Conservation (phyloP, 2,797 vertebrate genomes). For the Gymnodraco acuticeps region DNA sequence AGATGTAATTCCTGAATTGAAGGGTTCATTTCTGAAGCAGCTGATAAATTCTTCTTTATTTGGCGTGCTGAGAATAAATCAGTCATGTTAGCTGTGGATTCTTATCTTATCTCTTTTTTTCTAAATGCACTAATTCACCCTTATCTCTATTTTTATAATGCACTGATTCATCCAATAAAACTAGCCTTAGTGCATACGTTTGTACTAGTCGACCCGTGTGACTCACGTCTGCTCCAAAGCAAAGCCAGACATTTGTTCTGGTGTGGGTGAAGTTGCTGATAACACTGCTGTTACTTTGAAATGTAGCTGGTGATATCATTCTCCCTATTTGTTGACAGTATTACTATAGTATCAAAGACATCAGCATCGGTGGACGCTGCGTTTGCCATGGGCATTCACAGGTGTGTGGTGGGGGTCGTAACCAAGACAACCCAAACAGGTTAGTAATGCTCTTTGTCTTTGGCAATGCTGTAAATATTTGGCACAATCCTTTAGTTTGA, state of each 20-base stretch:
- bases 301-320: conserved; percentile 11
- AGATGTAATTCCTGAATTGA: not conserved
- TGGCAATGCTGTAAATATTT: conserved; percentile 1
- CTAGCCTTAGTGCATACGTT: conserved; percentile 3
- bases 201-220: conserved; percentile 25
- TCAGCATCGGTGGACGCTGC: conserved; percentile 93
- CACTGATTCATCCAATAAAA: conserved; percentile 43
- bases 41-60: conserved; percentile 6
- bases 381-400: conserved; percentile 94
- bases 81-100: conserved; percentile 20
- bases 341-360: conserved; percentile 97
- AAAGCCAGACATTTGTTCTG: conserved; percentile 41
- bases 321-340: conserved; percentile 83
- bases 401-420: conserved; percentile 78
- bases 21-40: not conserved
- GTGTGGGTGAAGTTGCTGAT: conserved; percentile 27
- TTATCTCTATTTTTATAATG: conserved; percentile 14
- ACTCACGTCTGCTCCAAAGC: conserved; percentile 34
- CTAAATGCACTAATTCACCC: too few species aligned
- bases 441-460: conserved; percentile 50
- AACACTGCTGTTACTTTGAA: conserved; percentile 21
- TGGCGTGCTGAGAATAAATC: not conserved
- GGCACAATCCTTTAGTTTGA: not conserved
- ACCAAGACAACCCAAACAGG: conserved; percentile 75
- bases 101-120: conserved; percentile 9